phyloP scores from a whole-genome alignment of 2,888 invertebrate genomes.

The Eupithecia vulgata region DNA sequence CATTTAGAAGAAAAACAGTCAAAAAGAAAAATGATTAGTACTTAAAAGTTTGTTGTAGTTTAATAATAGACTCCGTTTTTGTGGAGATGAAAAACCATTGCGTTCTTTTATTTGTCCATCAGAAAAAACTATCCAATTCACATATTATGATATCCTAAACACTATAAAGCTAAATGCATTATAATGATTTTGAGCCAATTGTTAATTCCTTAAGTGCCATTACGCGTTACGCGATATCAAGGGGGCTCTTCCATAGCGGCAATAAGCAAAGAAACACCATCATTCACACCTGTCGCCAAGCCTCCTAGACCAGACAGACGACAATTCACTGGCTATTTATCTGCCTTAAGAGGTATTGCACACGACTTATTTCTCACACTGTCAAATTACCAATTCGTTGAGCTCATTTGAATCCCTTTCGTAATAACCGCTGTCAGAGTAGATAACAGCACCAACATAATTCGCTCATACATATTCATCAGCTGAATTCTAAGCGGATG shows the following conservation, averaged over 20 bases:
- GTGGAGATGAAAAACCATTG: background rate
- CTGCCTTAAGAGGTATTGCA: slow-evolving; percentile 12
- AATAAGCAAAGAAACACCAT: slow-evolving; percentile 10
- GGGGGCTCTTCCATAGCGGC: slow-evolving; percentile 1
- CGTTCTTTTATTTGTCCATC: background rate
- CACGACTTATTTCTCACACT: slow-evolving; percentile 38
- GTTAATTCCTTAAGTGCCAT: background rate
- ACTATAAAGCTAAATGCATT: background rate
- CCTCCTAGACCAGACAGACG: slow-evolving; percentile 12
- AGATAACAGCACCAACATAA: slow-evolving; percentile 27
- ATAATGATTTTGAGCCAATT: background rate
- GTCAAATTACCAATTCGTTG: slow-evolving; percentile 39
- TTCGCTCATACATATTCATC: slow-evolving; percentile 54
- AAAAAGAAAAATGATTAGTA: background rate
- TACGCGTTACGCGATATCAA: background rate
- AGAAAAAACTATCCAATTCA: background rate
- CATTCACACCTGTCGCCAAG: slow-evolving; percentile 7
- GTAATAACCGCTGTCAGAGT: slow-evolving; percentile 38
- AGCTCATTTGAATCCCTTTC: slow-evolving; percentile 42
- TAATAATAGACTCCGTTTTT: background rate
- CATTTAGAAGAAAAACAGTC: background rate
- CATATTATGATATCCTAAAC: background rate
- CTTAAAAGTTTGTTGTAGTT: too few species aligned
- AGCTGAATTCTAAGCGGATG: slow-evolving; percentile 48
- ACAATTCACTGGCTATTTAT: slow-evolving; percentile 16